Percentiles rank a stretch among this genome's conserved stretches.
phyloP scores from a whole-genome alignment of 2,888 invertebrate genomes.

The Megastigmus dorsalis region DNA sequence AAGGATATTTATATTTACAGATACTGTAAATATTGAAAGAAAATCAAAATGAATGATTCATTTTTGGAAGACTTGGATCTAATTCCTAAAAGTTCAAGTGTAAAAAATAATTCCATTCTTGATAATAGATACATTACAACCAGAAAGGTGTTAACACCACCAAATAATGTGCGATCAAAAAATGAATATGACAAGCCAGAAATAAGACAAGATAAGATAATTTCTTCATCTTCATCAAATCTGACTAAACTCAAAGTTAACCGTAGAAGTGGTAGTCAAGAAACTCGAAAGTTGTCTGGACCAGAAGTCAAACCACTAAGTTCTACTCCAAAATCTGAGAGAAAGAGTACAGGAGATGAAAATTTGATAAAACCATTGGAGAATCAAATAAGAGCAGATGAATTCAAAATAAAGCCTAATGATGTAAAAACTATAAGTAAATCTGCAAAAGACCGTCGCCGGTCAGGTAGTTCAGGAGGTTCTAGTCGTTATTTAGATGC shows the following conservation, averaged over 20 bases:
- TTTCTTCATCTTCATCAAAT: conserved; percentile 45
- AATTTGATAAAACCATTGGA: conserved; percentile 56
- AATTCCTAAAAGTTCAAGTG: conserved; percentile 56
- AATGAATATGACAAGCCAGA: neutral
- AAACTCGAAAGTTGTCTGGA: neutral
- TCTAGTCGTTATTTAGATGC: conserved; percentile 59
- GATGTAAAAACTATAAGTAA: conserved; percentile 50
- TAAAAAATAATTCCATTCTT: conserved; percentile 41
- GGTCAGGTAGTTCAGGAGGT: conserved; percentile 58
- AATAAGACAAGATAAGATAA: conserved; percentile 41
- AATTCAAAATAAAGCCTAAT: conserved; percentile 47
- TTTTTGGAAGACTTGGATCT: conserved; percentile 68
- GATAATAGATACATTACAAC: conserved; percentile 63
- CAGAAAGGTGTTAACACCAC: conserved; percentile 59
- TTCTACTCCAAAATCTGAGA: conserved; percentile 47
- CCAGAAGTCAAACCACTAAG: conserved; percentile 43
- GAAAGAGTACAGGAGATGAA: conserved; percentile 50
- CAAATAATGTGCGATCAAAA: conserved; percentile 43
- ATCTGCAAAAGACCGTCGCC: conserved; percentile 33
- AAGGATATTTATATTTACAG: neutral
- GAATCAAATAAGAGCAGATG: conserved; percentile 52
- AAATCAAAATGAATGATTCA: conserved; percentile 65
- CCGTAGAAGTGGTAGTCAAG: conserved; percentile 44
- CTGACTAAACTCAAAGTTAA: conserved; percentile 35
- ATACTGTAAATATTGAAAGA: neutral